Conservation (phyloP, 1,140 invertebrate genomes). For the Cotesia glomerata region DNA sequence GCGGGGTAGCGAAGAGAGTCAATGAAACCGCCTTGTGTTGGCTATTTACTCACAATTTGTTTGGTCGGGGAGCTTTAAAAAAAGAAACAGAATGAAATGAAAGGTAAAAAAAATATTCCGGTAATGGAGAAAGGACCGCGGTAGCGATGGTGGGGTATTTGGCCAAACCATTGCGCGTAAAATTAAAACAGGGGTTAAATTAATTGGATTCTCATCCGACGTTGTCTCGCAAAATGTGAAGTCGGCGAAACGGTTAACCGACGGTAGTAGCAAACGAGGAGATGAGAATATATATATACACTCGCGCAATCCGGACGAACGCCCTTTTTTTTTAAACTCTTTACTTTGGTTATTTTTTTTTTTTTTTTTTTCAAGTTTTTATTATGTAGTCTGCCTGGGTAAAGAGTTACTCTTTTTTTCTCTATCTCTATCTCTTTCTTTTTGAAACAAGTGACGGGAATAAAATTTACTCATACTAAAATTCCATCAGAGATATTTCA, state of each 20-base stretch:
- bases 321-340: conserved; percentile 11
- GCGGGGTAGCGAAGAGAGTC: not conserved
- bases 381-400: conserved; percentile 6
- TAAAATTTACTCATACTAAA: conserved; percentile 15
- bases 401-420: conserved; percentile 5
- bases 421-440: not conserved
- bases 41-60: conserved; percentile 4
- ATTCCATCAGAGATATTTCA: not conserved
- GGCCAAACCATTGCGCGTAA: conserved; percentile 22
- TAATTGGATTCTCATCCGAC: conserved; percentile 29
- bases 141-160: not conserved
- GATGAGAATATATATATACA: conserved; percentile 9
- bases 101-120: too few species aligned
- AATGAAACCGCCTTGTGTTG: not conserved
- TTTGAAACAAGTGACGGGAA: conserved; percentile 17
- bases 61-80: not conserved
- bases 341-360: not conserved
- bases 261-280: not conserved
- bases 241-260: conserved; percentile 23
- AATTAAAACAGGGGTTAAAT: conserved; percentile 34
- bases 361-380: conserved; percentile 23
- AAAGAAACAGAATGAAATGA: not conserved
- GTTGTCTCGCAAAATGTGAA: conserved; percentile 11
- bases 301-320: conserved; percentile 22
- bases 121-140: not conserved